These are phyloP conservation scores for Elgaria multicarinata DNA, from an alignment of 2,113 vertebrate genomes.

Conservation along the genomic window DNA sequence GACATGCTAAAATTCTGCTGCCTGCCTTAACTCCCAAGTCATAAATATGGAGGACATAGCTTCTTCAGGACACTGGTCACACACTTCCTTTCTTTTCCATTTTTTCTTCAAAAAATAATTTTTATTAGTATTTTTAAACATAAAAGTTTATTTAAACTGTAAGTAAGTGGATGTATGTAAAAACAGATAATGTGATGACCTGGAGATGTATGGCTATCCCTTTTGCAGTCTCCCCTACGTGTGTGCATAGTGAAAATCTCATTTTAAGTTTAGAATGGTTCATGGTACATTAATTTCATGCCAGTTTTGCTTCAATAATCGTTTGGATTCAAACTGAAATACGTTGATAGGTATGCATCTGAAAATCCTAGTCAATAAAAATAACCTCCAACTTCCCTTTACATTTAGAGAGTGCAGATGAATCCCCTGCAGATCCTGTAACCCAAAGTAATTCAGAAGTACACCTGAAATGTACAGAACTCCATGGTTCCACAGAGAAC, in stretches of 20 bases:
- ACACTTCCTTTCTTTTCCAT: background rate
- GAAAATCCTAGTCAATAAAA: background rate
- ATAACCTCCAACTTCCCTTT: conserved; percentile 25
- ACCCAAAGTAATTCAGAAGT: conserved; percentile 47
- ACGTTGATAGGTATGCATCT: background rate
- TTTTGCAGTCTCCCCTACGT: background rate
- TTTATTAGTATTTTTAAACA: background rate
- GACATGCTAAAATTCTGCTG: background rate
- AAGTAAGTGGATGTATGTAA: background rate
- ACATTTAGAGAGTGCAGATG: conserved; percentile 34
- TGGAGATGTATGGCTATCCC: background rate
- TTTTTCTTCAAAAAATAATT: background rate
- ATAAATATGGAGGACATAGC: background rate
- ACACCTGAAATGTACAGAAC: conserved; percentile 6
- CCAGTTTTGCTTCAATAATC: background rate
- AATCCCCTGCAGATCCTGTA: background rate
- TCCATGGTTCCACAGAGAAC: conserved; percentile 45
- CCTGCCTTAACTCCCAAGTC: background rate
- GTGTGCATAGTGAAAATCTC: background rate
- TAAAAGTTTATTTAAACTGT: background rate
- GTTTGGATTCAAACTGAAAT: background rate
- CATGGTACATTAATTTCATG: background rate
- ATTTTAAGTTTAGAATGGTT: background rate
- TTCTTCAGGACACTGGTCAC: background rate
- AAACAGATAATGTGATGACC: background rate